Percentiles rank a stretch among this genome's conserved stretches.
These are phyloP conservation scores for Notothenia coriiceps DNA, from an alignment of 2,113 vertebrate genomes.

Conservation along the genomic window DNA sequence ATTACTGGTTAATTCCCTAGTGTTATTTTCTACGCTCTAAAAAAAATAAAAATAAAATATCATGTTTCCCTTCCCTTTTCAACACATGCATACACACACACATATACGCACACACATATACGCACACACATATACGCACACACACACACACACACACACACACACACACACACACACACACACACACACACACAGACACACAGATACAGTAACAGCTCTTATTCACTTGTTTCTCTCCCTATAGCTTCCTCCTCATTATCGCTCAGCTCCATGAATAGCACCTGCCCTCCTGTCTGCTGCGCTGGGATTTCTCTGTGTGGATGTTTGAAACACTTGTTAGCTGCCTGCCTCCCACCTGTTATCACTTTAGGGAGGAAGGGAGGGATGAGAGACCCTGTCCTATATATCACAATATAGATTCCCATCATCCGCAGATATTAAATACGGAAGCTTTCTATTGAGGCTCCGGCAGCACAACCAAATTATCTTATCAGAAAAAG, in stretches of 20 bases:
- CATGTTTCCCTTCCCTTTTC: no score
- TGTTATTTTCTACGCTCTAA: constrained; percentile 1
- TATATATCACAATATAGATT: constrained; percentile 12
- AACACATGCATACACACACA: no score
- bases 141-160: not conserved
- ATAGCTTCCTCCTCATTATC: constrained; percentile 68
- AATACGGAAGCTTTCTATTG: not conserved
- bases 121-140: not conserved
- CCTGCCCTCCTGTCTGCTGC: constrained; percentile 51
- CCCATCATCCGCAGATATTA: not conserved
- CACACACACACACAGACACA: not conserved
- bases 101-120: not conserved
- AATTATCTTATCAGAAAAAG: constrained; percentile 19
- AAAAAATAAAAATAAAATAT: no score
- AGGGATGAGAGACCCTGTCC: constrained; percentile 8
- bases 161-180: constrained; percentile 1
- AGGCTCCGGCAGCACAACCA: not conserved
- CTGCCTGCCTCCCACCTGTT: constrained; percentile 61
- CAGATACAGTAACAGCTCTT: constrained; percentile 40
- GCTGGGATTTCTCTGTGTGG: constrained; percentile 54
- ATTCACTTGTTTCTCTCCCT: constrained; percentile 41
- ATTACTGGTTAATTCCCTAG: constrained; percentile 6
- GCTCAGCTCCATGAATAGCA: constrained; percentile 73
- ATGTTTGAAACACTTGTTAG: constrained; percentile 71
- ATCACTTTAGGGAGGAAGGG: constrained; percentile 36